Conservation (phyloP, 2,113 vertebrate species). For the Glaucidium brasilianum region DNA sequence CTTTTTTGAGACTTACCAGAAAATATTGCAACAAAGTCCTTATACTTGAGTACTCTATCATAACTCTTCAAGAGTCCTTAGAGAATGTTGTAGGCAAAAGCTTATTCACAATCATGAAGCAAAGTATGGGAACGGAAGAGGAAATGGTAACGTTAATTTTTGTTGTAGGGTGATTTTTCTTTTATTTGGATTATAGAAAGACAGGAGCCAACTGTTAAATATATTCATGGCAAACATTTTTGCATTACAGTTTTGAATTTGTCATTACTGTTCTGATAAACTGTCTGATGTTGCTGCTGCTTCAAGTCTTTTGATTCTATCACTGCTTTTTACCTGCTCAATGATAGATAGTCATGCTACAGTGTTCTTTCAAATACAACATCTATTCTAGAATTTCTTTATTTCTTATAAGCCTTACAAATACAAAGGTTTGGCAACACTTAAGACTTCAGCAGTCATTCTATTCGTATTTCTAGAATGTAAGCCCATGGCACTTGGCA, state of each 20-base stretch:
- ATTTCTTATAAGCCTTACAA: not conserved
- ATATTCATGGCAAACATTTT: not conserved
- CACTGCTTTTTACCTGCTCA: not conserved
- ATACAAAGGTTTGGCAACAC: not conserved
- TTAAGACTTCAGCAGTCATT: not conserved
- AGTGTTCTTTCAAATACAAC: not conserved
- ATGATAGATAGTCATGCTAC: not conserved
- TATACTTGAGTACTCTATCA: not conserved
- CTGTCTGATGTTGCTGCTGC: not conserved
- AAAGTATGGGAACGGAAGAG: not conserved
- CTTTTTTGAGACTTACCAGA: not conserved
- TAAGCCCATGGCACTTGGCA: not conserved
- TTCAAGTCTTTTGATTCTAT: not conserved
- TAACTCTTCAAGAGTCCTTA: not conserved
- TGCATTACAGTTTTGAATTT: not conserved
- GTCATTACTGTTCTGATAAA: not conserved
- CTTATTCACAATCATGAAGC: not conserved
- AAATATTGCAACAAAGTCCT: not conserved
- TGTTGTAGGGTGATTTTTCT: not conserved
- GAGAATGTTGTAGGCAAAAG: not conserved
- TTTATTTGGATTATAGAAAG: not conserved
- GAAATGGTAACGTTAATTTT: not conserved
- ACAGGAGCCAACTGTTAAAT: not conserved
- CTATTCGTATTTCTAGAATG: not conserved
- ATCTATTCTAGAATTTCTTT: not conserved